phyloP scores from a whole-genome alignment of 2,113 vertebrate genomes.

The Phyllostomus discolor region DNA sequence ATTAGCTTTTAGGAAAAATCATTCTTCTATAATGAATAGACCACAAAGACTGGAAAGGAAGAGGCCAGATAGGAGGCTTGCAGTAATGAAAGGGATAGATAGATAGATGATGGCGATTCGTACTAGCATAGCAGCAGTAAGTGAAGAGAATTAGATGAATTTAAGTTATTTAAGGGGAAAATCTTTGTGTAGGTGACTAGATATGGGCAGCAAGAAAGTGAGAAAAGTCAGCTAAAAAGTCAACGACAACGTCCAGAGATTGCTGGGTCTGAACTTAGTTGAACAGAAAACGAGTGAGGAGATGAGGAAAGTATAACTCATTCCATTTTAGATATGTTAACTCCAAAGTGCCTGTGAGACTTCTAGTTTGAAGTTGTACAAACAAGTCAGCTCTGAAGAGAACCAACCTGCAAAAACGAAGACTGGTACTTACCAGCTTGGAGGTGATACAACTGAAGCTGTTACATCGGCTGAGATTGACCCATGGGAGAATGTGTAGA shows the following conservation, averaged over 20 bases:
- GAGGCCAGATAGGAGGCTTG: neutral
- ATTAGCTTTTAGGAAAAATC: neutral
- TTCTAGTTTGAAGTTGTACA: neutral
- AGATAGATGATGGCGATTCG: neutral
- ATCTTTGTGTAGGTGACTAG: neutral
- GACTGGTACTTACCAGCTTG: neutral
- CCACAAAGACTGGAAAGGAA: neutral
- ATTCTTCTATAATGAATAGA: neutral
- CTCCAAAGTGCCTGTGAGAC: neutral
- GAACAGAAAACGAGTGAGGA: neutral
- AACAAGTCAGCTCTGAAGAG: constrained; percentile 18
- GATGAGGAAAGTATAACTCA: neutral
- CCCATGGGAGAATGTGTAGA: neutral
- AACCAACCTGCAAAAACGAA: neutral
- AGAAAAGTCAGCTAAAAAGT: neutral
- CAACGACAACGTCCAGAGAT: neutral
- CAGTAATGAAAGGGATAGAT: neutral
- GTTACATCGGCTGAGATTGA: neutral
- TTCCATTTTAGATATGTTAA: neutral
- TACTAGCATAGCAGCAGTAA: neutral
- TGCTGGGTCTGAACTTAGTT: neutral
- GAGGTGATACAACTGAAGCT: neutral
- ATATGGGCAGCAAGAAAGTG: neutral
- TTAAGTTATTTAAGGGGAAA: neutral
- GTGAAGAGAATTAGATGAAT: neutral